phyloP scores from a whole-genome alignment of 2,888 invertebrate species.

The Spilosoma lubricipeda region DNA sequence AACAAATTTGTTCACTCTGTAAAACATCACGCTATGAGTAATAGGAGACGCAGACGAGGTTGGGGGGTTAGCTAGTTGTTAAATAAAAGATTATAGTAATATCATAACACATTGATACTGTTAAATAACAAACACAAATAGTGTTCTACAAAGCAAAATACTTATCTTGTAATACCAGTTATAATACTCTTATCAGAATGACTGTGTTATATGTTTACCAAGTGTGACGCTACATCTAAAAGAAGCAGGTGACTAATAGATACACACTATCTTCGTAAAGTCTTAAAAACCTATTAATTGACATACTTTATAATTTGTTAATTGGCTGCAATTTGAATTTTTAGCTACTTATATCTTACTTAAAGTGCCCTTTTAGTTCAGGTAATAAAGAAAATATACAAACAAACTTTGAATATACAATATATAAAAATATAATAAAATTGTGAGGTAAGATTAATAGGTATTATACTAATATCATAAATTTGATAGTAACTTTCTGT shows the following conservation, averaged over 20 bases:
- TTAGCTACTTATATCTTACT: background rate
- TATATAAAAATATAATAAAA: too few species aligned
- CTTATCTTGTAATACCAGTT: constrained; percentile 16
- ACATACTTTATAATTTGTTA: background rate
- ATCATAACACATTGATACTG: background rate
- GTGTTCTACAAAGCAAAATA: background rate
- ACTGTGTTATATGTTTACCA: constrained; percentile 26
- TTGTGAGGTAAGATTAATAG: background rate
- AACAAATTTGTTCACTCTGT: too few species aligned
- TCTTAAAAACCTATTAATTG: background rate
- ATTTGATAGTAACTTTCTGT: too few species aligned
- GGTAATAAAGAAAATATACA: too few species aligned
- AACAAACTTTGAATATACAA: too few species aligned
- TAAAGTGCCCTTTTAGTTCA: background rate
- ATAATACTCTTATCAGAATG: constrained; percentile 34
- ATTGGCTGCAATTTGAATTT: background rate
- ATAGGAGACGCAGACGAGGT: too few species aligned
- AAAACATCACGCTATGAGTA: background rate
- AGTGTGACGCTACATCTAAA: constrained; percentile 39
- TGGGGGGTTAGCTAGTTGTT: background rate
- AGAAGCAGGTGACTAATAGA: constrained; percentile 48
- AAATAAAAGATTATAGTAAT: background rate
- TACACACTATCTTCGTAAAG: background rate
- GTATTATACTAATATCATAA: too few species aligned
- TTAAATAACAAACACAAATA: constrained; percentile 3